These are phyloP conservation scores for Folsomia manolachei DNA, from an alignment of 2,888 invertebrate species.

Conservation along the genomic window DNA sequence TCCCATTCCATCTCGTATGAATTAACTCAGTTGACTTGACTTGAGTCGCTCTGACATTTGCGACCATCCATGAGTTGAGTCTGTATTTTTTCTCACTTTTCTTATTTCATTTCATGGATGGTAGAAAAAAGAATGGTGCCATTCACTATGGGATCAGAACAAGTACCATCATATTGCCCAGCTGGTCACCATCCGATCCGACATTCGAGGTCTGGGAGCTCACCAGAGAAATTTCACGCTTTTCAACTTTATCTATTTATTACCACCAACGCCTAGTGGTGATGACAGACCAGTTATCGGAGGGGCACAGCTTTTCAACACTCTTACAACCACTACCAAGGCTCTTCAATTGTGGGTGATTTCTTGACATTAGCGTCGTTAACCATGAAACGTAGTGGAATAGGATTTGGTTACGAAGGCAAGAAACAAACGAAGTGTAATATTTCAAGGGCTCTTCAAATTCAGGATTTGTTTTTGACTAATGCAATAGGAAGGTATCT, in stretches of 20 bases:
- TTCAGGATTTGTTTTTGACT: too few relatives aligned
- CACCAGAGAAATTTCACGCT: conserved; percentile 20
- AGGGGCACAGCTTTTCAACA: background rate
- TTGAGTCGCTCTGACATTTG: conserved; percentile 7
- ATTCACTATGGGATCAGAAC: background rate
- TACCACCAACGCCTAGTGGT: background rate
- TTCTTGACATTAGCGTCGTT: too few relatives aligned
- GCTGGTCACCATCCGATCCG: conserved; percentile 2
- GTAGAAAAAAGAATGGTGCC: too few relatives aligned
- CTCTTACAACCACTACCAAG: background rate
- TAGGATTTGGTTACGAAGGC: too few relatives aligned
- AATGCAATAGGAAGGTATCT: too few relatives aligned
- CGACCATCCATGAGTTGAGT: background rate
- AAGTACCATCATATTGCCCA: background rate
- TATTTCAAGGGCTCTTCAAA: too few relatives aligned
- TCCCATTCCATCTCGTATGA: conserved; percentile 16
- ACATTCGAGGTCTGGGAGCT: background rate
- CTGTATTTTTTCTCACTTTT: background rate
- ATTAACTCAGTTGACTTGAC: conserved; percentile 19
- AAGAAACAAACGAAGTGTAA: too few relatives aligned
- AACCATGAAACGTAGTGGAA: too few relatives aligned
- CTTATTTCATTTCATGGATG: too few relatives aligned
- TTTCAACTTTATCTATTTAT: conserved; percentile 16
- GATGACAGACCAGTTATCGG: conserved; percentile 3
- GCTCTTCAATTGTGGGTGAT: too few relatives aligned